Base-by-base conservation (phyloP, 2,797 vertebrate species). In the Acipenser transmontanus region DNA sequence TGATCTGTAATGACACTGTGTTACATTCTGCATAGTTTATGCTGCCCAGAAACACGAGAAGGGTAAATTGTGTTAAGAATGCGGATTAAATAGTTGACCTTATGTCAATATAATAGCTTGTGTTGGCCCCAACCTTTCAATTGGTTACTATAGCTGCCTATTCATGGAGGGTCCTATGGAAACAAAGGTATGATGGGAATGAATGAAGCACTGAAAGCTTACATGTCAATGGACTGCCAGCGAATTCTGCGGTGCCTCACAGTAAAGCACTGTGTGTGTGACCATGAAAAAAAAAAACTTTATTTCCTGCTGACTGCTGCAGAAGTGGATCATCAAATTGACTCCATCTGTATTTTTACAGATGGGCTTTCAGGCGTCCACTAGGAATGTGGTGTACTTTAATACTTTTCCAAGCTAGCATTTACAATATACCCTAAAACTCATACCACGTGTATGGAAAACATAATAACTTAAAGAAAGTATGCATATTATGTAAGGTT, bases 251-350 rank as follows among this genome's bases (percentile, higher is more conserved):
- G 78, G 75, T 72, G 83, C 70, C 75, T 77, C 70, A 70, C 72
- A 71, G 78, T 78, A 68, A 65, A 78, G 82, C 66, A 70, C 75
- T 77, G 73, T 69, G 71, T 73, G 75, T 67, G 64, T 66, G 67
- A 79, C 72, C 70, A 77, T 79, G 74, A 83, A 84, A 85, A 78
- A 71, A 71, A 7, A n/a, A 72, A 82, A 81, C 75, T 76, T 78
- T 77, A 76, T 74, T 71, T 82, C 84, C 86, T 63, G 78, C 85
- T 85, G 84, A 87, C 84, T 84, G 71, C 78, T 77, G 83, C 81
- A 84, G 85, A 89, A 88, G 73, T 75, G 61, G 80, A 81, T 87
- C 80, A 81, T 83, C 80, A 85, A 88, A 86, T 85, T 82, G 76
- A 82, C 75, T 83, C 84, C 84, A 83, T 84, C 77, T 85, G 84